These are phyloP conservation scores for Aphelenchoides bicaudatus DNA, from an alignment of 2,888 invertebrate genomes.

Conservation along the genomic window DNA sequence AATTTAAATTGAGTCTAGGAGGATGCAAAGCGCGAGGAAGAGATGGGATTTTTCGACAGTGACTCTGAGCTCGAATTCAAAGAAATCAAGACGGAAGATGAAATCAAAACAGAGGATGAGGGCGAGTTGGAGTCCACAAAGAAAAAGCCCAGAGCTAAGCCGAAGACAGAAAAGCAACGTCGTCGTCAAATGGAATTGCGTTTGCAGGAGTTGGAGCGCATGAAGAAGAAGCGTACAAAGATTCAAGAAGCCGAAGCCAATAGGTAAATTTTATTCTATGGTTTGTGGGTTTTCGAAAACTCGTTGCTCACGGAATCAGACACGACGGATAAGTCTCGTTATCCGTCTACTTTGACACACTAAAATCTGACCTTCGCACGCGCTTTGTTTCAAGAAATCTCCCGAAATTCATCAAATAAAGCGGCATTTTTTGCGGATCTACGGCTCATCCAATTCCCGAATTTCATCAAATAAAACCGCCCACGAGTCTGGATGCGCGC, in stretches of 20 bases:
- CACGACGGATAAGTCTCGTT: not conserved
- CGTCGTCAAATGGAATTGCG: conserved; percentile 23
- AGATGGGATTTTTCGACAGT: conserved; percentile 16
- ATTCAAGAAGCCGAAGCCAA: conserved; percentile 20
- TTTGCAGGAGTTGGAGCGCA: conserved; percentile 22
- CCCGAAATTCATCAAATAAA: too few relatives aligned
- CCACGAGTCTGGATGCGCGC: too few relatives aligned
- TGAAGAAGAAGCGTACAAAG: conserved; percentile 24
- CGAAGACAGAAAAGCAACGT: conserved; percentile 32
- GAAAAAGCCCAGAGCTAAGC: conserved; percentile 19
- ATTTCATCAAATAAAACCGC: too few relatives aligned
- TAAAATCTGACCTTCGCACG: conserved; percentile 4
- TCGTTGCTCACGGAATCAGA: not conserved
- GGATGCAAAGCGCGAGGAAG: conserved; percentile 20
- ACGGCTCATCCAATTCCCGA: too few relatives aligned
- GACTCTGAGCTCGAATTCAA: conserved; percentile 4
- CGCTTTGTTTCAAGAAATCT: too few relatives aligned
- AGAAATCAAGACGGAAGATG: conserved; percentile 10
- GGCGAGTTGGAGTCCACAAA: conserved; percentile 22
- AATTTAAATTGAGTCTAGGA: conserved; percentile 9
- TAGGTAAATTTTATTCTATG: conserved; percentile 17
- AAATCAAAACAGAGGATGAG: conserved; percentile 18
- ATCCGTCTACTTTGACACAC: too few relatives aligned
- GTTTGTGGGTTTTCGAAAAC: not conserved
- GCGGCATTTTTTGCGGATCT: too few relatives aligned